Base-by-base conservation (phyloP, 1,140 invertebrate genomes). In the Samia ricini region DNA sequence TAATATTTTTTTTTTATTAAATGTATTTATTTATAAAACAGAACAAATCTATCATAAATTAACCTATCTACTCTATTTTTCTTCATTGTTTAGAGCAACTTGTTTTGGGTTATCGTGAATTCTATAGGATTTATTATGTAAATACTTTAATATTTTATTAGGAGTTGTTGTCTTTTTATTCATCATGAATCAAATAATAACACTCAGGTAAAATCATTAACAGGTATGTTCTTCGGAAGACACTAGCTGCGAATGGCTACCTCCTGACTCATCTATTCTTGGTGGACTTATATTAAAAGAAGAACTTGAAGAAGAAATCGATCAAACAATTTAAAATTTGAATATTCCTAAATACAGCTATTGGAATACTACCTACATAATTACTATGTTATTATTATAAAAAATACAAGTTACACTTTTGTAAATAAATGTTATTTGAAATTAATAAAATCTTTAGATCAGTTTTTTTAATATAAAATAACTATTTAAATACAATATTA, bases 161-260 rank as follows among this genome's bases (percentile, higher is more conserved):
- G 6, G 15, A 15, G 6, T 7, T 36, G 33, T 1, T 19, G n/a
- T 50, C 15, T 50, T 18, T 10, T 19, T 50, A 50, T 20, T 20
- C 20, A 50, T 15, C 1, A 50, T 15, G n/a, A 19, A 19, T 36
- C 48, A 19, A 51, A 51, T 51, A 51, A 5, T 5, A 51, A 51
- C n/a, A 15, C 15, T 42, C 4, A 29, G 15, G 12, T 42, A 15
- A 42, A 1, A 29, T 48, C 12, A 6, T 21, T 22, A 3, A 23
- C 61, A 89, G 87, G 72, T 78, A 18, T 89, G 87, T 68, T 89
- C 87, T 10, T 89, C 87, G 24, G 87, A 89, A 61, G 83, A 87
- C 24, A 89, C 87, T 2, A 89, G 87, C 52, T 89, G 87, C 57
- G 87, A 89, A 61, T 89, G 87, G 87, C 64, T 89, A 24, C 85